Conservation (phyloP, 1,140 invertebrate species). For the Anthonomus grandis region DNA sequence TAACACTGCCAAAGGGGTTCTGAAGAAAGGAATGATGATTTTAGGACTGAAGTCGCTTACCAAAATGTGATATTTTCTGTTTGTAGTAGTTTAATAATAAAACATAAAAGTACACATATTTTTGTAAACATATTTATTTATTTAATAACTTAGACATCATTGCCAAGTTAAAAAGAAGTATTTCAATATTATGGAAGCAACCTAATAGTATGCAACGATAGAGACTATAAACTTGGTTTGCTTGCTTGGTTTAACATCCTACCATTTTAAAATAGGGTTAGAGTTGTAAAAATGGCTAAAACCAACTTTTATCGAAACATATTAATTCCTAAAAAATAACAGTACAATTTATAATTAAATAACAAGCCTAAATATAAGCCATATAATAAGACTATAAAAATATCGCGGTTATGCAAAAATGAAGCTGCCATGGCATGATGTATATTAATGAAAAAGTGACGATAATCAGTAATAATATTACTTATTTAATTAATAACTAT, state of each 20-base stretch:
- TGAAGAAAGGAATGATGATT: slow-evolving; percentile 73
- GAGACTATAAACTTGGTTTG: background rate
- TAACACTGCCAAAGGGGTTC: slow-evolving; percentile 63
- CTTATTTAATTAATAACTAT: too few relatives aligned
- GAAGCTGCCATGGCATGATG: too few relatives aligned
- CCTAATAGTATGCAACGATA: slow-evolving; percentile 14
- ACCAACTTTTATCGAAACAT: background rate
- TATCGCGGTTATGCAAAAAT: too few relatives aligned
- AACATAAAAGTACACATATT: slow-evolving; percentile 7
- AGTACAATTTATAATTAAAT: background rate
- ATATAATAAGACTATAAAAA: too few relatives aligned
- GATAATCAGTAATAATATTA: too few relatives aligned
- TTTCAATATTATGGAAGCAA: slow-evolving; percentile 24
- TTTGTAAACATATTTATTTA: slow-evolving; percentile 27
- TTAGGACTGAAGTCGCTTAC: slow-evolving; percentile 77
- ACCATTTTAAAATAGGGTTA: background rate
- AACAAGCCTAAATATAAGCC: too few relatives aligned
- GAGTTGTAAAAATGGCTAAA: background rate
- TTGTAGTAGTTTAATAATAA: slow-evolving; percentile 9
- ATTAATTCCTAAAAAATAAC: background rate
- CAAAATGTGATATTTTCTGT: slow-evolving; percentile 84
- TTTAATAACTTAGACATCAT: slow-evolving; percentile 18
- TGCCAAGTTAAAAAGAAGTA: slow-evolving; percentile 12
- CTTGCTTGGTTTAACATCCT: background rate
- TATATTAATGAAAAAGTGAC: too few relatives aligned